These are phyloP conservation scores for Dreissena rostriformis DNA, from an alignment of 1,140 invertebrate species.

Conservation along the genomic window DNA sequence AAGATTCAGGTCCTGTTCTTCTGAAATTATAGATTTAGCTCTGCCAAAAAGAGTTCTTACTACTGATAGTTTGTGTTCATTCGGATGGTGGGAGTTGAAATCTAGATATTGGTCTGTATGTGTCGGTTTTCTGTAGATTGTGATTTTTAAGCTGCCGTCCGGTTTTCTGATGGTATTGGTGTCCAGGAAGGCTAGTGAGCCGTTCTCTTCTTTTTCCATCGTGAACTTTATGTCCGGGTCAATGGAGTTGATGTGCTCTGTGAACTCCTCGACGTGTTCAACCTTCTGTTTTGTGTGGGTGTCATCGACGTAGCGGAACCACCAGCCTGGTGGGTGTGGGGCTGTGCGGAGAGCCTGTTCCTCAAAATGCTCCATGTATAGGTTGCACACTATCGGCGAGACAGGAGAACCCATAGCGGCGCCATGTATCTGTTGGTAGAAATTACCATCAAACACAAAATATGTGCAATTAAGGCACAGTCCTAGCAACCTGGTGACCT, in stretches of 20 bases:
- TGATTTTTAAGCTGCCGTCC: neutral
- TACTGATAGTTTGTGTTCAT: no score
- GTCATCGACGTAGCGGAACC: slow-evolving; percentile 20
- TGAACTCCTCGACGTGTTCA: neutral
- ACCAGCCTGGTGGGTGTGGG: slow-evolving; percentile 4
- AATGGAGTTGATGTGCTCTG: slow-evolving; percentile 12
- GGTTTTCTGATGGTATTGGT: neutral
- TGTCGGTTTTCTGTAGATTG: neutral
- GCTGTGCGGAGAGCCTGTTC: neutral
- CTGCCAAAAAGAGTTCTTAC: no score
- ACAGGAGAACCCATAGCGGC: no score
- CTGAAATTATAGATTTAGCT: no score
- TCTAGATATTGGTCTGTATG: neutral
- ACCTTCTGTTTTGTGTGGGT: neutral
- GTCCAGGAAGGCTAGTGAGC: neutral
- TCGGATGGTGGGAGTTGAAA: slow-evolving; percentile 1
- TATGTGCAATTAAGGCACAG: no score
- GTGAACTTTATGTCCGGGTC: slow-evolving; percentile 3
- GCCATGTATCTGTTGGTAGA: no score
- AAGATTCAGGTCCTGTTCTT: no score
- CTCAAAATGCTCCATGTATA: no score
- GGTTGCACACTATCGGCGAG: no score
- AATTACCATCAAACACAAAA: no score
- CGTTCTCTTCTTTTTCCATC: neutral
- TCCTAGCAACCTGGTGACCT: no score